Evolutionary conservation across 2,888 invertebrate species (phyloP).

Genomic region (Drosophila setosimentum): DNA sequence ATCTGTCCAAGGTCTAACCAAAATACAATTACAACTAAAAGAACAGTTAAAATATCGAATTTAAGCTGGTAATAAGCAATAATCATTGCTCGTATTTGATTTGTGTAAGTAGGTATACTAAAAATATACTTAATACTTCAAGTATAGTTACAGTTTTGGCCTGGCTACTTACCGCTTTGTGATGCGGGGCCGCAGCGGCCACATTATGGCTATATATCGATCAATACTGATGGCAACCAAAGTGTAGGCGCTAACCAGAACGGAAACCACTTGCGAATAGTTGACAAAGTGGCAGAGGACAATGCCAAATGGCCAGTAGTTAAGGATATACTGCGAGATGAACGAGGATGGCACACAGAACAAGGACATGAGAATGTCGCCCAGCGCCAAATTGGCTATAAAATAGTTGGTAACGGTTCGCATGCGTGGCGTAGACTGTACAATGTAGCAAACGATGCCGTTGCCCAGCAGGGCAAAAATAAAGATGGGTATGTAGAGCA

Average conservation of each 20-base stretch:
- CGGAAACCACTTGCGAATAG: conserved; percentile 93
- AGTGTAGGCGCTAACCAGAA: conserved; percentile 95
- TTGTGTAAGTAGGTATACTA: not conserved
- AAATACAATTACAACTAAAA: not conserved
- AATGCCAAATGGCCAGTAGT: conserved; percentile 95
- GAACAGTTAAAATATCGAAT: not conserved
- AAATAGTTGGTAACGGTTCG: conserved; percentile 96
- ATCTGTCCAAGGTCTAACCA: not conserved
- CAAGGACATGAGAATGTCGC: conserved; percentile 95
- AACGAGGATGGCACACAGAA: conserved; percentile 97
- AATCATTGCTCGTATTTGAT: not conserved
- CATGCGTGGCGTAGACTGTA: conserved; percentile 93
- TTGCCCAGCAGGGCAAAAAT: conserved; percentile 90
- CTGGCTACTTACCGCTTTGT: conserved; percentile 87
- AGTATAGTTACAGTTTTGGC: not conserved
- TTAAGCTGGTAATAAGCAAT: not conserved
- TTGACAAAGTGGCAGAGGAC: conserved; percentile 93
- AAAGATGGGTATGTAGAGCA: conserved; percentile 90
- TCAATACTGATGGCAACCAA: conserved; percentile 96
- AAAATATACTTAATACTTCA: not conserved
- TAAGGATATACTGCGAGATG: conserved; percentile 91
- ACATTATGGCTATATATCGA: conserved; percentile 95
- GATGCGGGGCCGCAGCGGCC: conserved; percentile 93
- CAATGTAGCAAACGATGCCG: conserved; percentile 94
- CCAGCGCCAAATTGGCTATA: conserved; percentile 94